Evolutionary conservation across 2,113 vertebrate genomes (phyloP), one percentile per base, ranked within the genome.

Genomic region (Rhipidura dahli): DNA sequence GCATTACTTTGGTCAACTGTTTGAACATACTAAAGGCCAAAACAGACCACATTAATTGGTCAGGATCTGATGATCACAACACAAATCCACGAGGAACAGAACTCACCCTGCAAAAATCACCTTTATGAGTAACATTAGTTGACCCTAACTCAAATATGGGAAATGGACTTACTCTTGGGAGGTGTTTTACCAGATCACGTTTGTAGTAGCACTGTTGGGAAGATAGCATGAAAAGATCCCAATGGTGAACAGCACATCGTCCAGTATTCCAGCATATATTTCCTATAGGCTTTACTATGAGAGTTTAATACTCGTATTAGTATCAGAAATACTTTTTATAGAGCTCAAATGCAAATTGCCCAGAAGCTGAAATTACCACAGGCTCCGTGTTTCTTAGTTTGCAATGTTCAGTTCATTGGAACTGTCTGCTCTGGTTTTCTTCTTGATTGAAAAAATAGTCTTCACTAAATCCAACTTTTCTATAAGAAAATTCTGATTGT

Each of bases 161-260:
- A 92, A 76, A 72, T 1, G 1, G 42, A 61, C 10, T 56, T 45
- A 35, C 4, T 49, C 44, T 33, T 80, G 30, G 24, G 39, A 77
- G 17, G 8, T 15, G n/a, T 70, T 90, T 83, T 39, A 64, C 27
- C 35, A 75, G 35, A 54, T 51, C 15, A 53, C 1, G 2, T 47
- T 50, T 78, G 35, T 31, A 45, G n/a, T 13, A 87, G n/a, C 31
- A 37, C 6, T 39, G 5, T 15, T 79, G 1, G 1, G 39, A 73
- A 83, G 39, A 63, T 2, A 11, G 1, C 83, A 49, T 19, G 35
- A 63, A 44, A 66, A 77, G 24, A 73, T 47, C 6, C 24, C 10
- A 5, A 10, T 28, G 26, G 8, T 37, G 44, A 84, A 47, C 6
- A 64, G 44, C 23, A 49, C 10, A 15, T n/a, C 0, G 0, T 47